Conservation (phyloP, 2,797 vertebrate genomes). For the Phoeniculus purpureus region DNA sequence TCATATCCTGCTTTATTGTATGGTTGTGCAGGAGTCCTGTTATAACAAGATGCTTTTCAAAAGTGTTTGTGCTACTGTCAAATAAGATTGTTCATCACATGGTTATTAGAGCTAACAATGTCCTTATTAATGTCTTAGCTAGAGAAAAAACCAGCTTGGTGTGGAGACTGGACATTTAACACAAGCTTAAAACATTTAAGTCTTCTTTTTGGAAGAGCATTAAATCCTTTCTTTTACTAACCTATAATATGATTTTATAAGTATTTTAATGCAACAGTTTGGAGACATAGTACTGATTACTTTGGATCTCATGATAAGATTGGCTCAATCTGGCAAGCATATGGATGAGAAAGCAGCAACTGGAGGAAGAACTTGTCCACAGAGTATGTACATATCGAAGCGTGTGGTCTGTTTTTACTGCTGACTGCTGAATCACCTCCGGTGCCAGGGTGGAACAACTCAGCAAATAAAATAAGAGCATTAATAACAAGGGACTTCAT, state of each 20-base stretch:
- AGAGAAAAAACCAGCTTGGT: not conserved
- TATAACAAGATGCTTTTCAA: not conserved
- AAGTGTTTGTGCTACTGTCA: not conserved
- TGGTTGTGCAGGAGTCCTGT: not conserved
- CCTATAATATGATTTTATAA: not conserved
- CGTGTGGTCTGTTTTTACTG: conserved; percentile 46
- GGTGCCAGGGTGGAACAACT: not conserved
- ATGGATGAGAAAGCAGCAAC: conserved; percentile 49
- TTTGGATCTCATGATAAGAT: conserved; percentile 16
- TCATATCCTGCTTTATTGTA: not conserved
- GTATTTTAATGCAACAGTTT: not conserved
- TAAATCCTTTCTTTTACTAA: conserved; percentile 1
- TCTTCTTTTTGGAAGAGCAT: not conserved
- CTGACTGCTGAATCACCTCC: not conserved
- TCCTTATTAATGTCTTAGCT: not conserved
- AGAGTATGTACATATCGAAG: not conserved
- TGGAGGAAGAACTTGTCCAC: conserved; percentile 10
- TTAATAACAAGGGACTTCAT: not conserved
- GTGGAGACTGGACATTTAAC: not conserved
- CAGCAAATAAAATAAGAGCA: conserved; percentile 12
- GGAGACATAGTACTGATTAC: not conserved
- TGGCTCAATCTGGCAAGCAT: conserved; percentile 52
- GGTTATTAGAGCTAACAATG: not conserved
- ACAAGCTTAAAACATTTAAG: not conserved
- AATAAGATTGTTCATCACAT: not conserved